phyloP scores from a whole-genome alignment of 2,113 vertebrate genomes.

The Cinclus mexicanus region DNA sequence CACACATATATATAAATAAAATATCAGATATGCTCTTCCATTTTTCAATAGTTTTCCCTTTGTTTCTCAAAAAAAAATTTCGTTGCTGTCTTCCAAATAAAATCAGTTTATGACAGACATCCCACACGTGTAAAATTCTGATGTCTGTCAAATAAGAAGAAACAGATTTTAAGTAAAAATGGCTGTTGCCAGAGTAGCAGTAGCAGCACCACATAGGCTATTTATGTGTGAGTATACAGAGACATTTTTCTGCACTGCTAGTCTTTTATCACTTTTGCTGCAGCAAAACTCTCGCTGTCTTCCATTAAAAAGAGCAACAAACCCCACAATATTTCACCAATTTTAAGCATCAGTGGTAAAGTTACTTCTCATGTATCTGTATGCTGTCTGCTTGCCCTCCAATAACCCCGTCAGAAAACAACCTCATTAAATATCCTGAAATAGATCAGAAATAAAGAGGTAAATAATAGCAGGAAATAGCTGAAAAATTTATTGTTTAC shows the following conservation, averaged over 20 bases:
- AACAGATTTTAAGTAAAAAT: not conserved
- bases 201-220: not conserved
- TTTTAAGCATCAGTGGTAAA: not conserved
- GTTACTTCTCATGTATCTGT: not conserved
- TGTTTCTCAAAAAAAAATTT: not conserved
- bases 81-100: not conserved
- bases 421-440: not conserved
- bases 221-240: not conserved
- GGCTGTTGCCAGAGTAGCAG: conserved; percentile 17
- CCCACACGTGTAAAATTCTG: not conserved
- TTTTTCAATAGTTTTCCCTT: not conserved
- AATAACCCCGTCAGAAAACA: not conserved
- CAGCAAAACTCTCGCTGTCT: not conserved
- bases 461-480: not conserved
- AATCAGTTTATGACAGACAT: not conserved
- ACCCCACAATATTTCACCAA: not conserved
- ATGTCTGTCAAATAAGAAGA: not conserved
- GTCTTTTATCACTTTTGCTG: not conserved
- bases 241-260: not conserved
- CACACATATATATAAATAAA: not conserved
- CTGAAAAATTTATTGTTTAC: not conserved
- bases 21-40: accelerated
- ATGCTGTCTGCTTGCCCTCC: not conserved
- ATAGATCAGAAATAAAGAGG: not conserved
- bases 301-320: not conserved